Percentiles rank a stretch among this genome's conserved stretches.
Conservation (phyloP, 2,888 invertebrate genomes). For the Acheta domesticus region DNA sequence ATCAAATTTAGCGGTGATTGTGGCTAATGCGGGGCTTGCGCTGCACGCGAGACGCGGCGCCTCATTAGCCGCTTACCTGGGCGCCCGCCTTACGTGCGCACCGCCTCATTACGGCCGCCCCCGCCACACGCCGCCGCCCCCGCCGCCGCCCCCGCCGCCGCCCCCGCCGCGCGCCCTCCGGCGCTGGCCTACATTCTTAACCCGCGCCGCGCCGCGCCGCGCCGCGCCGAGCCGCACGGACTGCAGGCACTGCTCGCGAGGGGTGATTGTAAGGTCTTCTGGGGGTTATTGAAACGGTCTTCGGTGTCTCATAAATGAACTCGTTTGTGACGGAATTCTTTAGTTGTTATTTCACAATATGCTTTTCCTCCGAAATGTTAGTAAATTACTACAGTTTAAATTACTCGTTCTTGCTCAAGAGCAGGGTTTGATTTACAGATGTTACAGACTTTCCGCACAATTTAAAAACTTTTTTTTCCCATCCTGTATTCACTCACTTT, state of each 20-base stretch:
- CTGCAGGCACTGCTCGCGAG: not conserved
- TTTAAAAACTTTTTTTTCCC: no score
- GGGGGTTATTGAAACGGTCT: no score
- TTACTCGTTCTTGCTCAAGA: no score
- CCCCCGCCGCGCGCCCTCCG: not conserved
- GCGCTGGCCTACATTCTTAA: not conserved
- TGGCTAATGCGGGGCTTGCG: slow-evolving; percentile 10
- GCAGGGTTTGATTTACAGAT: no score
- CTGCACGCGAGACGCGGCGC: not conserved
- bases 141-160: not conserved
- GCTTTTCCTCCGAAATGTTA: no score
- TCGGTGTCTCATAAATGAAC: no score
- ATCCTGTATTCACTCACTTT: no score
- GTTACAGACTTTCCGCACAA: no score
- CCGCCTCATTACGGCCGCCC: not conserved
- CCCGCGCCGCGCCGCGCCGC: not conserved
- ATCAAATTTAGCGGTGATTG: slow-evolving; percentile 18
- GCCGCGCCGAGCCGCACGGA: not conserved
- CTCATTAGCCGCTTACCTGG: slow-evolving; percentile 10
- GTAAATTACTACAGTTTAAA: no score
- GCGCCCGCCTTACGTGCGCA: slow-evolving; percentile 9
- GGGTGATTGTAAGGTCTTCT: no score
- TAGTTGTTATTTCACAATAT: no score
- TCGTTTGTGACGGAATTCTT: no score
- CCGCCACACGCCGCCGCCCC: not conserved